Base-by-base conservation (phyloP, 2,113 vertebrate species). In the Buteo buteo region DNA sequence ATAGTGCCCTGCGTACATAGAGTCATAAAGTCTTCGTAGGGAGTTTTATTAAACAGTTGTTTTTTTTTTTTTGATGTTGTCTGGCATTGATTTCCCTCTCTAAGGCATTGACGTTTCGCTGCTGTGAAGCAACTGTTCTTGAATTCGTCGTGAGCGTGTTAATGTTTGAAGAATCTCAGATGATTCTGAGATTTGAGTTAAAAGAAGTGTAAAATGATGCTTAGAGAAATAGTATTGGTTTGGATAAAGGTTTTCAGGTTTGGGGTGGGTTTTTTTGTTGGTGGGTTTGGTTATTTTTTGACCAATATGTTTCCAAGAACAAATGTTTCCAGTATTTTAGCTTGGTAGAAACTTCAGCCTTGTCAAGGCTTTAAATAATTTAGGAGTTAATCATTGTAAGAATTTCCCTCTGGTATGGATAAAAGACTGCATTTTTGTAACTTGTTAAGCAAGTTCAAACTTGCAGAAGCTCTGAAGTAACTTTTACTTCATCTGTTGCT, bases 331-430 rank as follows among this genome's bases (percentile, higher is more conserved):
- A 61, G 40, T 85, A 47, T 82, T 92, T 64, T 52, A 78, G 25
- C 20, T 61, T 70, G 38, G 61, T 77, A 79, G 57, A 57, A 94
- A 72, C 34, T 84, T 91, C n/a, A 89, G 44, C 44, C 25, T 74
- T 88, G 52, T n/a, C 19, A 45, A 84, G 44, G 40, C 52, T 94
- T 94, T 89, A 67, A 89, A 67, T 84, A 95, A 92, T 94, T 91
- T 49, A 94, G 61, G 62, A 69, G 4, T 77, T 94, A 89, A 92
- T 92, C 10, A 12, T 91, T 45, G 1, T 90, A 73, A 94, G 70
- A 87, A 93, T 93, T 96, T 90, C 81, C 45, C 45, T 91, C 61
- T 82, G 73, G 40, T 71, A 59, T 87, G 73, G 73, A 85, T 88
- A 72, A 84, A 94, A 86, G 47, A 40, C 36, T 52, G 13, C 15